Conservation (phyloP, 2,888 invertebrate genomes). For the Cotesia congregata region DNA sequence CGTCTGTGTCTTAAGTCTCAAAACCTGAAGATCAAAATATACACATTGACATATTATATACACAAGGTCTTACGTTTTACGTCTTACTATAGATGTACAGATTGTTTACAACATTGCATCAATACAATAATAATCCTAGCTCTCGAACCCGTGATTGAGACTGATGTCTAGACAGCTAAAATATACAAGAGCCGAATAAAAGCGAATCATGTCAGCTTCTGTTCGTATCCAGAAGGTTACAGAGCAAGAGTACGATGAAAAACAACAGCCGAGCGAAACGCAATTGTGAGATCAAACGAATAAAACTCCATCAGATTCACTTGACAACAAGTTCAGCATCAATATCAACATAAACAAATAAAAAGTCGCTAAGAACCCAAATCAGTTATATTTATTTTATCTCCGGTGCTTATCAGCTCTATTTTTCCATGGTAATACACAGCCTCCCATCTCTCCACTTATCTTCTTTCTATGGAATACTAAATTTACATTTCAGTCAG, state of each 20-base stretch:
- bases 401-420: not conserved
- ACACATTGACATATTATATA: no score
- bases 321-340: constrained; percentile 26
- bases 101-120: not conserved
- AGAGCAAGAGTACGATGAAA: not conserved
- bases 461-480: constrained; percentile 33
- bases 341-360: not conserved
- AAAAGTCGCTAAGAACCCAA: constrained; percentile 12
- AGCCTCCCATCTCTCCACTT: constrained; percentile 26
- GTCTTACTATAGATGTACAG: not conserved
- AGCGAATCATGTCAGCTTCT: not conserved
- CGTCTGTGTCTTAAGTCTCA: not conserved
- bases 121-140: not conserved
- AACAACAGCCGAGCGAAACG: constrained; percentile 11
- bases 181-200: constrained; percentile 4
- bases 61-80: not conserved
- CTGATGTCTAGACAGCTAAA: not conserved
- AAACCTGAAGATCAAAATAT: not conserved
- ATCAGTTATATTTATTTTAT: constrained; percentile 26
- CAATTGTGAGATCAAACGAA: constrained; percentile 37
- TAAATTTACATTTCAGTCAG: constrained; percentile 34
- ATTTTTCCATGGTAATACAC: constrained; percentile 7
- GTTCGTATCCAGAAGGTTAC: not conserved
- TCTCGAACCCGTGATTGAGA: not conserved
- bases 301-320: constrained; percentile 25